Base-by-base conservation (phyloP, 2,888 invertebrate genomes). In the Drosophila monieri region DNA sequence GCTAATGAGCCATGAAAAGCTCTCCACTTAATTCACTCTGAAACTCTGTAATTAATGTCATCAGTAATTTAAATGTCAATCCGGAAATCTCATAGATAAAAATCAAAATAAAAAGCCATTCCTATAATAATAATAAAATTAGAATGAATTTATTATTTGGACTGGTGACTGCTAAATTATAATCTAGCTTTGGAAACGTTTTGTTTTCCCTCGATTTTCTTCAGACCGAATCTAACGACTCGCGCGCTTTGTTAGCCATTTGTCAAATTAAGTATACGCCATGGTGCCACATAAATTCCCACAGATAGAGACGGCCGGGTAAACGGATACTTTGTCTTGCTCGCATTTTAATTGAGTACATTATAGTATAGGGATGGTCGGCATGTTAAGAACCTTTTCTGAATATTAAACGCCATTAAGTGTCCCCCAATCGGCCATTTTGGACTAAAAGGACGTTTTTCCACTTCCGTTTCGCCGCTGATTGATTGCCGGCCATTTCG, bases 281-380 rank as follows among this genome's bases (percentile, higher is more conserved):
- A 25, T 48, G 37, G 69, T 39, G 39, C 15, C 39, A 55, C 43
- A 52, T 52, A 52, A 61, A 61, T 61, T 41, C 46, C 47, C 59
- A 39, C 60, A 46, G 60, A 61, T 61, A 61, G 59, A 61, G 60
- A 9, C 27, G 59, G 27, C 47, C 15, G 58, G 58, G 60, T 57
- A 46, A 60, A 30, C 60, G 60, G 47, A 58, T 48, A 64, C 55
- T 65, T 66, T 43, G 65, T 49, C 52, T 67, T 67, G 41, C 51
- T 41, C 51, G 35, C 41, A 58, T 68, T 68, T 68, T 59, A 68
- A 59, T 68, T 49, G 48, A 67, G 68, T 52, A 57, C 68, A 58
- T 67, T 67, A 67, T 52, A 67, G 14, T 67, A 67, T 52, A 67
- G 14, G 10, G 49, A 27, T 39, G 46, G 52, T 35, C 23, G 51